Evolutionary conservation across 2,797 vertebrate species (phyloP), one percentile per base, ranked within the genome.

Genomic region (Paratrypauchen microcephalus): DNA sequence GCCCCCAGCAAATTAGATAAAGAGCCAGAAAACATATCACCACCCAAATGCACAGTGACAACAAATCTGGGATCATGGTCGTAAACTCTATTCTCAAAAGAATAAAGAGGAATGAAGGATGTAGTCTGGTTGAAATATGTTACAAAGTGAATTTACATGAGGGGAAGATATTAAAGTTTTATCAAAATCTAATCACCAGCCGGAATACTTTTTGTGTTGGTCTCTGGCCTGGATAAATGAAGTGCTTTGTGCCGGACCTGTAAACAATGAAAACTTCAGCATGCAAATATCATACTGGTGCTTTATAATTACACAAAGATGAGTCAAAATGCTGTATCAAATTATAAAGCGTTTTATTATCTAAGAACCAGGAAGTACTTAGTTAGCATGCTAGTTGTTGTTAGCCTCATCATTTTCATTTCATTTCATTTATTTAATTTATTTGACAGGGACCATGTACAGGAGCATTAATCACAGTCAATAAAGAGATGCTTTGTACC

Each of bases 51-150:
- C 71, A 71, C 72, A 79, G 83, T 80, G 86, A 83, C 84, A 87
- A 85, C 74, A 83, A 80, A 83, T 86, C 80, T 77, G 77, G 73
- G 69, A 77, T 75, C 1, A 74, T 66, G 45, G 82, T 79, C 81
- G 84, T 86, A 85, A 86, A 87, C 70, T 77, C 68, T 74, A 65
- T 83, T 86, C 77, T 76, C 75, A 80, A 76, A 75, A 63, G 70
- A 77, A 76, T 79, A 84, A 82, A 70, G 86, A 80, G 56, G 67
- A 72, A 83, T 82, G 82, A 79, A 78, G 65, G 87, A 82, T 79
- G 71, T 62, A 45, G 69, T 45, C 57, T 60, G 71, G 74, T 72
- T 72, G 71, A 72, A 62, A 82, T 76, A 78, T 70, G 70, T 72
- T 70, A 32, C 59, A 73, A 71, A 81, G 72, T 58, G 61, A 68